Base-by-base conservation (phyloP, 2,113 vertebrate species). In the Danionella cerebrum region DNA sequence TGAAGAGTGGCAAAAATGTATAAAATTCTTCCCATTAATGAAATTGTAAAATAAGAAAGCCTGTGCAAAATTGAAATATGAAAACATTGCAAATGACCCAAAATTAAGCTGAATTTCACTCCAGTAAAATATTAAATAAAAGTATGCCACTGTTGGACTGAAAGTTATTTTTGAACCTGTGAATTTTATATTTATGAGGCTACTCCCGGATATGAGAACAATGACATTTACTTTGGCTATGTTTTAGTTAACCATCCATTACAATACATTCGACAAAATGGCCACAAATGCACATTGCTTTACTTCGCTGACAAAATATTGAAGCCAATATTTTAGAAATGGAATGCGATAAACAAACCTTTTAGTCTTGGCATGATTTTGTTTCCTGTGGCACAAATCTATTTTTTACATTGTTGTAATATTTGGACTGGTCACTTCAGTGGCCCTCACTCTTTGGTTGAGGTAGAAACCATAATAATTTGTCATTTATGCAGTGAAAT, bases 191-290 rank as follows among this genome's bases (percentile, higher is more conserved):
- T 48, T 44, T 33, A 41, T 76, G 82, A 72, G 81, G 53, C 83
- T 76, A 75, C 63, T 27, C 63, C 82, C 82, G 84, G 78, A 79
- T 73, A 68, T 75, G 2, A 71, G 25, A 60, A 83, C 83, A 84
- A 87, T 85, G 87, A 84, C 83, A 84, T 86, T 84, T 88, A 87
- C 83, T 81, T 79, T 77, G 75, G 83, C 82, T 81, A 86, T 78
- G 66, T 80, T 72, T 77, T 6, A 72, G 85, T 86, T 87, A 84
- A 77, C 72, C 75, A 75, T 67, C 45, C 59, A 71, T 75, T 77
- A 76, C 76, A 73, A 69, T 50, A 50, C 73, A 58, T 48, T 66
- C 74, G 65, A 67, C 77, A 76, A 67, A 55, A 58, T 41, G 41
- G 38, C 71, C 69, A 59, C 66, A 60, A 70, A 63, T 63, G 38